phyloP scores from a whole-genome alignment of 2,888 invertebrate species.

The Ophraella communa region DNA sequence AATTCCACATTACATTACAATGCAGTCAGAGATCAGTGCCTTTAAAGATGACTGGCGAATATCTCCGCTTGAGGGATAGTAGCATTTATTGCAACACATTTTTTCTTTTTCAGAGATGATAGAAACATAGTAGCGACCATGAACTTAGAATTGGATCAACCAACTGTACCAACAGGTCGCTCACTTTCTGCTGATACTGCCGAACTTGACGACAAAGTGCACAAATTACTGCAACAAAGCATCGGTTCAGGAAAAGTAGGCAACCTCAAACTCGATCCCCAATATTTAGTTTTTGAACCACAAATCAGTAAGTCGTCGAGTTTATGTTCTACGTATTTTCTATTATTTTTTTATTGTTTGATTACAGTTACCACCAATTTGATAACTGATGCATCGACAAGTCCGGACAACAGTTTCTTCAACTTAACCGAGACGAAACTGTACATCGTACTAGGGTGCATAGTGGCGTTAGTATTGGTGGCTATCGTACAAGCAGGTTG shows the following conservation, averaged over 20 bases:
- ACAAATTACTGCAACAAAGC: constrained; percentile 72
- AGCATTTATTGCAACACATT: no score
- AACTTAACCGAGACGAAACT: constrained; percentile 75
- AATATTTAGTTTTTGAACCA: constrained; percentile 76
- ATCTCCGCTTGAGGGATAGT: no score
- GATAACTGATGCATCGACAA: constrained; percentile 58
- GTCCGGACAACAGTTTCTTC: constrained; percentile 63
- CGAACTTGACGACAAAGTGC: constrained; percentile 55
- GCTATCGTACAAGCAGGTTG: constrained; percentile 84
- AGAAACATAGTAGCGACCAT: constrained; percentile 78
- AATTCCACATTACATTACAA: no score
- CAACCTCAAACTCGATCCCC: constrained; percentile 80
- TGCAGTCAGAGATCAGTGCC: no score
- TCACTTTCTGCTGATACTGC: constrained; percentile 55
- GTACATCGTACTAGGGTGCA: constrained; percentile 83
- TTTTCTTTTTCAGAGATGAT: constrained; percentile 59
- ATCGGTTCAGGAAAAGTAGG: constrained; percentile 78
- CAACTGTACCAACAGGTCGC: constrained; percentile 67
- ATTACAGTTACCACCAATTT: constrained; percentile 64
- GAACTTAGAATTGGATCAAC: constrained; percentile 77
- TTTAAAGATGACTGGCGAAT: no score
- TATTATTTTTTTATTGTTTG: not conserved
- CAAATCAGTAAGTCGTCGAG: constrained; percentile 74
- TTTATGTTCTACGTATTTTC: not conserved
- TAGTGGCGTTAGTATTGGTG: constrained; percentile 78